Base-by-base conservation (phyloP, 1,140 invertebrate species). In the Epicauta chinensis region DNA sequence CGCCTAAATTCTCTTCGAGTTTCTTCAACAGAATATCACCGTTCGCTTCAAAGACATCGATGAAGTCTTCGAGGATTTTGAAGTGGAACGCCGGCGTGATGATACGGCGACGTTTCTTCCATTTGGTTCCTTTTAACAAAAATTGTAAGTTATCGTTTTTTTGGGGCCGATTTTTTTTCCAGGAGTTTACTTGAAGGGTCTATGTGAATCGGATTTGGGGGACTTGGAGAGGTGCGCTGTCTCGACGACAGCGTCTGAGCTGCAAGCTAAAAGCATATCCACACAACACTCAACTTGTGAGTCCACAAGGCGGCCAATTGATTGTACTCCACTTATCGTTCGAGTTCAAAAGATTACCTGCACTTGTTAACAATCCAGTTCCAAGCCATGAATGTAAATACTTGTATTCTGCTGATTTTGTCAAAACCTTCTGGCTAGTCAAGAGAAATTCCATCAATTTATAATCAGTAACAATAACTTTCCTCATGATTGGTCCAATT, bases 41-140 rank as follows among this genome's bases (percentile, higher is more conserved):
- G 60, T 87, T 81, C 45, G 80, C 75, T 61, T 86, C 81, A 64
- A 91, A 87, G 0, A 86, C 75, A 11, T 80, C 75, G 0, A 86
- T 53, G 64, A 88, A 90, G 58, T 84, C 74, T 48, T 89, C 79
- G 10, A 90, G 70, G 45, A 91, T 88, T 62, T 84, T 82, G 62
- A 91, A 90, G 66, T 91, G 89, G 63, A 91, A 91, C 2, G 87
- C 82, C 2, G 89, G 89, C 0, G 88, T 91, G 10, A 91, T 68
- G 37, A 86, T 65, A 67, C 83, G 84, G 6, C 86, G 64, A 50
- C 82, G 71, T 0, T 55, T 62, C 31, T 74, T 73, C 85, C 85
- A 88, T 70, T 83, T 53, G 3, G 38, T 14, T 30, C 47, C 48
- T 44, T n/a, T 5, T 1, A 10, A 16, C n/a, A 13, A 39, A 4